Evolutionary conservation across 2,888 invertebrate species (phyloP).

Genomic region (Agapetus fuscipes): DNA sequence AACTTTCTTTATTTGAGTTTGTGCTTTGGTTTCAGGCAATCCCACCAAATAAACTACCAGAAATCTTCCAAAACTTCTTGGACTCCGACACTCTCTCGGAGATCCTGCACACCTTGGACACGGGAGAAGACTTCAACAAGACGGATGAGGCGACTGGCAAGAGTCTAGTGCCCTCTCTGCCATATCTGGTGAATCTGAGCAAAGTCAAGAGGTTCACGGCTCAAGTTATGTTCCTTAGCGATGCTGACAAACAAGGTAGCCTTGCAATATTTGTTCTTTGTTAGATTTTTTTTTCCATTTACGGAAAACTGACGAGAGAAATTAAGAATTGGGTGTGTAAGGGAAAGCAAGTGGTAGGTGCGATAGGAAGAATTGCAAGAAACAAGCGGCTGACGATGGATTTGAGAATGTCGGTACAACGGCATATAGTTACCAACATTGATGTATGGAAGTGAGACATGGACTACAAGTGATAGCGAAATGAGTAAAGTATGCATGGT

Average conservation of each 20-base stretch:
- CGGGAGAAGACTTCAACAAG: constrained; percentile 34
- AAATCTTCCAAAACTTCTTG: constrained; percentile 57
- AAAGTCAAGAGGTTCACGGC: constrained; percentile 55
- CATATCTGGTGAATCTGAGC: constrained; percentile 44
- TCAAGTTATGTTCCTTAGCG: constrained; percentile 52
- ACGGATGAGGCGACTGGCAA: constrained; percentile 27
- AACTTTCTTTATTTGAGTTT: no score
- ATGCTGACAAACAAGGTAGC: constrained; percentile 51
- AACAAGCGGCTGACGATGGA: no score
- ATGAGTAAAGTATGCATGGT: no score
- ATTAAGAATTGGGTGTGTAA: no score
- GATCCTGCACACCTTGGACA: constrained; percentile 40
- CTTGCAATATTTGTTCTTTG: not conserved
- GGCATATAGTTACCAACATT: no score
- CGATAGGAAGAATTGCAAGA: no score
- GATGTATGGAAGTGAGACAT: no score
- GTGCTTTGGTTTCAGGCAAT: constrained; percentile 50
- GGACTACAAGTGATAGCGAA: no score
- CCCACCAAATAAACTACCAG: constrained; percentile 45
- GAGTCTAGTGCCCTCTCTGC: constrained; percentile 28
- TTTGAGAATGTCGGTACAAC: no score
- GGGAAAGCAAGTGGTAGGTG: no score
- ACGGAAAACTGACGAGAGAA: no score
- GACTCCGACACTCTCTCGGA: constrained; percentile 55
- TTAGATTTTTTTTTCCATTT: no score